Evolutionary conservation across 2,888 invertebrate genomes (phyloP), one percentile per base, ranked within the genome.

Genomic region (Drosophila affinis): DNA sequence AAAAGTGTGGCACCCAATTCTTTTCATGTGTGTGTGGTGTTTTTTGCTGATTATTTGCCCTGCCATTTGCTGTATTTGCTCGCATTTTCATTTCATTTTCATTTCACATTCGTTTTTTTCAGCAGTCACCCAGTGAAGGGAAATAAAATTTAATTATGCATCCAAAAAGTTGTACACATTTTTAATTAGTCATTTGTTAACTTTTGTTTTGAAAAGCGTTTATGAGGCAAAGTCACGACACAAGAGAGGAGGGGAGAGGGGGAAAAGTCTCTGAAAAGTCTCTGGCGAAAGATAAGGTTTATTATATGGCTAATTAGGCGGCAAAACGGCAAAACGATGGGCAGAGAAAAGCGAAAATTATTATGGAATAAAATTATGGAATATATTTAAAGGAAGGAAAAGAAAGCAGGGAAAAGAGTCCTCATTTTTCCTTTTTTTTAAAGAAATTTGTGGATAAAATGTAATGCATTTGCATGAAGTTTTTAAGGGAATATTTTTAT

Each of bases 171-270:
- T 70, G 64, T 73, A 62, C 70, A 65, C 70, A 65, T 76, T 75
- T 79, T 75, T 82, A 82, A 82, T 77, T 71, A 79, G 62, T 64
- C 72, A 56, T 69, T 81, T 77, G 39, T 61, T 39, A 82, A 85
- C 72, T 73, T 82, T 75, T 44, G 45, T 54, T 45, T n/a, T 21
- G 32, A 45, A 14, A 17, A 49, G 10, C 51, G 47, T 65, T 67
- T 57, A 46, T n/a, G 48, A 24, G 27, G 34, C 17, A 12, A 39
- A 57, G 49, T 27, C 34, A 45, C 9, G 46, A 3, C 21, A 21
- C 21, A 2, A 21, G 18, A 21, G 18, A 21, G 18, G 21, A 29
- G 27, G 18, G 45, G 9, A 24, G 39, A n/a, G 62, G n/a, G n/a
- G n/a, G n/a, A 49, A 57, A 48, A 34, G 21, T 21, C 21, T 54